These are phyloP conservation scores for Schrankia costaestrigalis DNA, from an alignment of 2,888 invertebrate genomes.

Conservation along the genomic window DNA sequence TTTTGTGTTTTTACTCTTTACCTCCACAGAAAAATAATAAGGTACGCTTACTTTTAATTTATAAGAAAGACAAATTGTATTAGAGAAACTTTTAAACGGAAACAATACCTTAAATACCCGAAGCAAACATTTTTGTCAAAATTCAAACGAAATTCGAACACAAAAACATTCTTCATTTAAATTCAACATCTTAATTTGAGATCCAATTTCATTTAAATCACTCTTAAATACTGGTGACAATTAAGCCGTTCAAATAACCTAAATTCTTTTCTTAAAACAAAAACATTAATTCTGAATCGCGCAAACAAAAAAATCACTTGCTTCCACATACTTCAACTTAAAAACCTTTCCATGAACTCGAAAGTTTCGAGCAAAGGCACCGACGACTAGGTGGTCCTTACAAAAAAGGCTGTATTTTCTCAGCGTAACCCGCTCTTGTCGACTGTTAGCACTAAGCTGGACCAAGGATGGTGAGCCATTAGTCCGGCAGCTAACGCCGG, in stretches of 20 bases:
- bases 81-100: too few species aligned
- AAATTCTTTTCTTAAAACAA: constrained; percentile 8
- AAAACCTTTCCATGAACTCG: constrained; percentile 19
- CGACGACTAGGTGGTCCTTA: constrained; percentile 29
- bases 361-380: constrained; percentile 19
- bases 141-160: too few species aligned
- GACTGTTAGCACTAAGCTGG: constrained; percentile 30
- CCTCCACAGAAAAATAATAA: too few species aligned
- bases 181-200: background rate
- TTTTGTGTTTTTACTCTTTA: too few species aligned
- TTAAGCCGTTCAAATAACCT: constrained; percentile 10
- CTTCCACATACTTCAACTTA: constrained; percentile 15
- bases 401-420: constrained; percentile 28
- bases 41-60: too few species aligned
- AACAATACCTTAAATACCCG: too few species aligned
- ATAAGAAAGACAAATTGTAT: too few species aligned
- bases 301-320: constrained; percentile 13
- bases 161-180: background rate
- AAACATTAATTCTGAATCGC: constrained; percentile 4
- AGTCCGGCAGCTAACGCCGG: constrained; percentile 51
- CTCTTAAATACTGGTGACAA: constrained; percentile 6
- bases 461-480: constrained; percentile 44
- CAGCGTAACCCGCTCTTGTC: constrained; percentile 28
- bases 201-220: background rate
- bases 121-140: too few species aligned